These are phyloP conservation scores for Turdus rufiventris DNA, from an alignment of 2,113 vertebrate species.

Conservation along the genomic window DNA sequence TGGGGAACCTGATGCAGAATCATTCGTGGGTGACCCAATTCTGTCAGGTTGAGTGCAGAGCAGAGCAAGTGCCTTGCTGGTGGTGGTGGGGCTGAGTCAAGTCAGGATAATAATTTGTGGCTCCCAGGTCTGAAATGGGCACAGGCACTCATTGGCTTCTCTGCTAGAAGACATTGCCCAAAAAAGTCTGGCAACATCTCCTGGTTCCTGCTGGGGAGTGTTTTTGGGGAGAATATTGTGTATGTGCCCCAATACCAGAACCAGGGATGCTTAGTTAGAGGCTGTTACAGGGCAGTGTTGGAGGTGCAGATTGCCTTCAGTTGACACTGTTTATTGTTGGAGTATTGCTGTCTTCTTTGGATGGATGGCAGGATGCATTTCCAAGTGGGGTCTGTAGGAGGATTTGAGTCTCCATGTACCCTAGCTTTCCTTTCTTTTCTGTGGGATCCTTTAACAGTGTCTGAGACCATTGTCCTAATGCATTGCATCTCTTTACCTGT, in stretches of 20 bases:
- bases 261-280: neutral
- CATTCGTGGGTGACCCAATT: conserved; percentile 22
- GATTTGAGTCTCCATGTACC: neutral
- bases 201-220: neutral
- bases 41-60: neutral
- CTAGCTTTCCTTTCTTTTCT: neutral
- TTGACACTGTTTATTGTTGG: neutral
- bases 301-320: neutral
- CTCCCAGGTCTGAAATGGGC: neutral
- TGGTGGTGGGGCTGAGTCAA: neutral
- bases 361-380: neutral
- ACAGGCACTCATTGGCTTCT: neutral
- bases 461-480: neutral
- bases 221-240: neutral
- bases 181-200: neutral
- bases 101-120: neutral
- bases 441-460: neutral
- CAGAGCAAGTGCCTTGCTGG: neutral
- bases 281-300: neutral
- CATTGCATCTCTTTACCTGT: neutral
- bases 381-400: neutral
- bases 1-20: neutral
- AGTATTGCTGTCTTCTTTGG: neutral
- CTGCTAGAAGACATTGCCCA: neutral
- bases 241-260: neutral